phyloP scores from a whole-genome alignment of 2,797 vertebrate genomes.

The Dipus sagitta region DNA sequence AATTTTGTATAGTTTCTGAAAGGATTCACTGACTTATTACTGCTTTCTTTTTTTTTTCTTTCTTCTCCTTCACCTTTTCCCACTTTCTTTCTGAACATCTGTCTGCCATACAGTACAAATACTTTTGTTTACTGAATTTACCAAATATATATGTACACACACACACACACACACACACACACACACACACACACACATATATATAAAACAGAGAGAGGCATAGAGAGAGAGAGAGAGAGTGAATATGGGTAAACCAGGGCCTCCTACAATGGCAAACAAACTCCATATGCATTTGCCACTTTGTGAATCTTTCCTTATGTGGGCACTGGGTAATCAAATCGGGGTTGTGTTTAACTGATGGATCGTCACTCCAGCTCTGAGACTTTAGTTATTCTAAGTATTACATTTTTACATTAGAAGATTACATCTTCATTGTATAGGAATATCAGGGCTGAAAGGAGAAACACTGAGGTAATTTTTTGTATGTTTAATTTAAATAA shows the following conservation, averaged over 20 bases:
- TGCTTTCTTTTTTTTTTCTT: not conserved
- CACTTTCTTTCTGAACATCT: not conserved
- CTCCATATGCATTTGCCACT: too few species aligned
- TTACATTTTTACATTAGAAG: not conserved
- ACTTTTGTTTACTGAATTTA: too few species aligned
- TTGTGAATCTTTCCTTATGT: too few species aligned
- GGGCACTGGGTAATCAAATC: too few species aligned
- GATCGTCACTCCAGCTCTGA: not conserved
- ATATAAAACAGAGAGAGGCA: too few species aligned
- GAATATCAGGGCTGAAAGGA: not conserved
- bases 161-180: too few species aligned
- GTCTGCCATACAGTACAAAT: not conserved
- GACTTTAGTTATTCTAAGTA: conserved; percentile 19
- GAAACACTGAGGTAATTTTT: not conserved
- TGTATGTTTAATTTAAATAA: conserved; percentile 31
- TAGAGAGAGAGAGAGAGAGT: too few species aligned
- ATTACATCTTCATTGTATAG: not conserved
- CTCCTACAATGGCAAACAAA: too few species aligned
- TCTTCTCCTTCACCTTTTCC: not conserved
- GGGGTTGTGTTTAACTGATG: too few species aligned
- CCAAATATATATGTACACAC: too few species aligned
- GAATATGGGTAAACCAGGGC: too few species aligned
- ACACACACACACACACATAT: too few species aligned
- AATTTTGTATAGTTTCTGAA: not conserved
- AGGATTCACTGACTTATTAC: not conserved